These are phyloP conservation scores for Oryzaephilus surinamensis DNA, from an alignment of 1,140 invertebrate genomes.

Conservation along the genomic window DNA sequence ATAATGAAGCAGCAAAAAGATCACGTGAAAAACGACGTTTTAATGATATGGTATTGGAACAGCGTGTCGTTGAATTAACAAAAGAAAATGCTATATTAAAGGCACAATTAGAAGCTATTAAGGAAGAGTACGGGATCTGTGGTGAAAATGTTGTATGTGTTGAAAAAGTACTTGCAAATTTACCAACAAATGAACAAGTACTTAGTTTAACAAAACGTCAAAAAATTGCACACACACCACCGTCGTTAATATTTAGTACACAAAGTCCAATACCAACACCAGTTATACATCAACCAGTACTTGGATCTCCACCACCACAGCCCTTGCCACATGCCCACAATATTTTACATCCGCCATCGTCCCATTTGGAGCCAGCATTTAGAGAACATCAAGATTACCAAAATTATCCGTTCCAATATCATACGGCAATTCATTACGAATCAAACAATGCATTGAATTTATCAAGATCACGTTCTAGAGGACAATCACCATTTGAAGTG, in stretches of 20 bases:
- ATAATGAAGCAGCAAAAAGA: slow-evolving; percentile 93
- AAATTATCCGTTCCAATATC: slow-evolving; percentile 22
- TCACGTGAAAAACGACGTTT: slow-evolving; percentile 90
- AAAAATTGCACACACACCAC: slow-evolving; percentile 44
- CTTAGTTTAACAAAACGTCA: slow-evolving; percentile 69
- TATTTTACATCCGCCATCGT: slow-evolving; percentile 26
- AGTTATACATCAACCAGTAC: slow-evolving; percentile 52
- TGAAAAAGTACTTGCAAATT: slow-evolving; percentile 73
- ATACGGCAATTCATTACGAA: slow-evolving; percentile 37
- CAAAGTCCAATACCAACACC: slow-evolving; percentile 56
- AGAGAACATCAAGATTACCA: slow-evolving; percentile 32
- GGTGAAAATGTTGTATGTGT: slow-evolving; percentile 75
- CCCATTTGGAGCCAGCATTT: slow-evolving; percentile 33
- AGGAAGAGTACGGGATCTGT: slow-evolving; percentile 86
- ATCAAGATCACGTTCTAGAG: slow-evolving; percentile 36
- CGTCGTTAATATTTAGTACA: slow-evolving; percentile 42
- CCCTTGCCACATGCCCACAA: slow-evolving; percentile 28
- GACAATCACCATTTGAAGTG: slow-evolving; percentile 54
- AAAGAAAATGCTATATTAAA: slow-evolving; percentile 91
- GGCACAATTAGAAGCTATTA: slow-evolving; percentile 83
- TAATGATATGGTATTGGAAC: slow-evolving; percentile 94
- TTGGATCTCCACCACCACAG: slow-evolving; percentile 37
- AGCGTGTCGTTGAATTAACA: slow-evolving; percentile 84
- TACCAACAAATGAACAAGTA: slow-evolving; percentile 73
- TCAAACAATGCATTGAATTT: slow-evolving; percentile 56